phyloP scores from a whole-genome alignment of 1,140 invertebrate genomes.

The Mesaphorura yosii region DNA sequence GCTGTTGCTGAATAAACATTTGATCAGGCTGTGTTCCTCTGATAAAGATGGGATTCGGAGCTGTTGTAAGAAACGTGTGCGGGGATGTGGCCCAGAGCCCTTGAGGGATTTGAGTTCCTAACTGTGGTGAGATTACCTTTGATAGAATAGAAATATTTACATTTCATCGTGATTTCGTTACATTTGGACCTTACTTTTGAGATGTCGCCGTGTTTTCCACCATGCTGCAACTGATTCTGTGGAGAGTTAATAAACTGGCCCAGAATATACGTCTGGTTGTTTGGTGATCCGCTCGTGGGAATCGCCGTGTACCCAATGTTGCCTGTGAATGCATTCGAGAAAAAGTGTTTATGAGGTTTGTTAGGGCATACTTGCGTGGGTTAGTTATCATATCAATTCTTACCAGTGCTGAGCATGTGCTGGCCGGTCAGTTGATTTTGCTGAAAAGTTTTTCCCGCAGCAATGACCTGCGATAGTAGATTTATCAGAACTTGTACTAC shows the following conservation, averaged over 20 bases:
- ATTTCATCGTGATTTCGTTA: background rate
- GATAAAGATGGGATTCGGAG: conserved; percentile 71
- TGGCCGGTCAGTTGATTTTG: conserved; percentile 56
- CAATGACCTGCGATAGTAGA: conserved; percentile 49
- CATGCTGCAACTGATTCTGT: conserved; percentile 39
- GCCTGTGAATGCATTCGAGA: conserved; percentile 36
- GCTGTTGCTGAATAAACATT: conserved; percentile 76
- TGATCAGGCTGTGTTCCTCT: conserved; percentile 60
- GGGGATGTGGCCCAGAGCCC: conserved; percentile 47
- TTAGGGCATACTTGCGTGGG: conserved; percentile 38
- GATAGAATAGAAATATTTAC: conserved; percentile 1
- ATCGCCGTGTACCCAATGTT: too few relatives aligned
- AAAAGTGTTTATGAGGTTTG: background rate
- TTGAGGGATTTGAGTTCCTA: conserved; percentile 52
- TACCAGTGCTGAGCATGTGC: too few relatives aligned
- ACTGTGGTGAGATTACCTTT: conserved; percentile 25
- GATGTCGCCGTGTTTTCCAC: conserved; percentile 36
- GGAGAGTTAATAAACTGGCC: conserved; percentile 62
- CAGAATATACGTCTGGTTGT: conserved; percentile 64
- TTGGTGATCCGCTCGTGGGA: conserved; percentile 53
- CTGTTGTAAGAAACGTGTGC: conserved; percentile 46
- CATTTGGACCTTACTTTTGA: conserved; percentile 31
- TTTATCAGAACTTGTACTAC: background rate
- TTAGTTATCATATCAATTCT: too few relatives aligned
- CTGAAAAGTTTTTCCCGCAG: conserved; percentile 67